Base-by-base conservation (phyloP, 2,113 vertebrate genomes). In the Solenodon paradoxus region DNA sequence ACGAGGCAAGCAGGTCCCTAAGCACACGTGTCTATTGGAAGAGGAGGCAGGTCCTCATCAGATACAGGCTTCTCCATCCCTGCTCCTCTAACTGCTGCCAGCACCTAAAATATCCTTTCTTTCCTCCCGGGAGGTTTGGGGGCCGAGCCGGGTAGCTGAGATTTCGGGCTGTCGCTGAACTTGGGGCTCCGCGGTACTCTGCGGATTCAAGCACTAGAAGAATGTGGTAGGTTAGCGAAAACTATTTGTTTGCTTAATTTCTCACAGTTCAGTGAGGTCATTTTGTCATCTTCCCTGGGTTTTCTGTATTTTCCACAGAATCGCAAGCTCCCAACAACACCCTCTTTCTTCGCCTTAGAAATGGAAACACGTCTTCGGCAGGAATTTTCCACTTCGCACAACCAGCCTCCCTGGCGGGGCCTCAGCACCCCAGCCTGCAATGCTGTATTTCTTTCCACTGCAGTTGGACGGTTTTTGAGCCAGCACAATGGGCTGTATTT, bases 311-410 rank as follows among this genome's bases (percentile, higher is more conserved):
- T 98, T 98, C 98, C 98, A 98, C 97, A 98, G 98, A 98, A 97
- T 98, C 97, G 97, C 98, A 97, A 98, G 98, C 96, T 98, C 98
- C 97, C 98, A 98, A 98, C 98, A 99, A 98, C 98, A 98, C 98
- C 94, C 98, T 98, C 98, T 98, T 99, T 99, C 98, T 99, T 98
- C 97, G 1, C 98, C 97, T 98, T 98, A 98, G 98, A 98, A 98
- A 98, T 98, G 98, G 98, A 98, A 98, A 98, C 98, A 98, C 97
- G 97, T 99, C 98, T 98, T 98, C 98, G 98, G 98, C 98, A 98
- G 98, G 98, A 99, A 99, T 99, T 99, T 99, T 99, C 98, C 98
- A 98, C 98, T 98, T 98, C 98, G 97, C 98, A 98, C 98, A 96
- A 97, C 97, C 96, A 92, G 96, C 98, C 98, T 98, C 98, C 98